Conservation (phyloP, 2,797 vertebrate species). For the Xyrichtys novacula region DNA sequence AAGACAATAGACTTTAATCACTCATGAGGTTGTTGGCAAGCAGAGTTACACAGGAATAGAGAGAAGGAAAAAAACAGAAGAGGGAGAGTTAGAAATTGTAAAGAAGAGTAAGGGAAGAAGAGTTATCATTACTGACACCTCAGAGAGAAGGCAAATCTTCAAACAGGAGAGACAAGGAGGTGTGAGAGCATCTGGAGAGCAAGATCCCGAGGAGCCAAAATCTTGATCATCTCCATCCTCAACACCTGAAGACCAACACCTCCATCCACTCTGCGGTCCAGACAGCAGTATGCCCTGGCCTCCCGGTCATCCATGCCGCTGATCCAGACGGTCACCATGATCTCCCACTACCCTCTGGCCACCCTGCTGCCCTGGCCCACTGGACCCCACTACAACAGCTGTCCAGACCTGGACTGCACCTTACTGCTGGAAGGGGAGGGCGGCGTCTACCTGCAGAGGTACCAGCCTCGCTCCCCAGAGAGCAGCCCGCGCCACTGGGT, state of each 20-base stretch:
- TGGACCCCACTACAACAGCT: slow-evolving; percentile 63
- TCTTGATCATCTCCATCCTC: neutral
- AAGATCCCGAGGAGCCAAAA: neutral
- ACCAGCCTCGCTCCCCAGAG: slow-evolving; percentile 84
- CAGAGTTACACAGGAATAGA: slow-evolving; percentile 47
- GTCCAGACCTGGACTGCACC: slow-evolving; percentile 75
- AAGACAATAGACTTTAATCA: slow-evolving; percentile 85
- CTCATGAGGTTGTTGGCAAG: slow-evolving; percentile 73
- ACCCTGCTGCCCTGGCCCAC: slow-evolving; percentile 81
- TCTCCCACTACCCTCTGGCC: slow-evolving; percentile 83
- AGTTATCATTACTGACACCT: slow-evolving; percentile 39
- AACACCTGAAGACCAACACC: neutral
- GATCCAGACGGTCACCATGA: slow-evolving; percentile 75
- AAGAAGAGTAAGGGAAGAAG: slow-evolving; percentile 38
- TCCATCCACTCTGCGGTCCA: slow-evolving; percentile 54
- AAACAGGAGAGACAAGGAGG: slow-evolving; percentile 27
- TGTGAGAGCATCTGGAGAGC: slow-evolving; percentile 14
- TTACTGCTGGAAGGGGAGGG: slow-evolving; percentile 80
- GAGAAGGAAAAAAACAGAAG: slow-evolving; percentile 26
- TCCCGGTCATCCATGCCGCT: slow-evolving; percentile 57
- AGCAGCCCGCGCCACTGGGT: slow-evolving; percentile 84
- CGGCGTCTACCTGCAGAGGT: slow-evolving; percentile 85
- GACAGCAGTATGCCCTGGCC: slow-evolving; percentile 68
- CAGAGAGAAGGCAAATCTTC: slow-evolving; percentile 20
- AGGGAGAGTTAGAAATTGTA: slow-evolving; percentile 32